Percentiles rank a stretch among this genome's conserved stretches.
Conservation (phyloP, 1,140 invertebrate species). For the Apis cerana region DNA sequence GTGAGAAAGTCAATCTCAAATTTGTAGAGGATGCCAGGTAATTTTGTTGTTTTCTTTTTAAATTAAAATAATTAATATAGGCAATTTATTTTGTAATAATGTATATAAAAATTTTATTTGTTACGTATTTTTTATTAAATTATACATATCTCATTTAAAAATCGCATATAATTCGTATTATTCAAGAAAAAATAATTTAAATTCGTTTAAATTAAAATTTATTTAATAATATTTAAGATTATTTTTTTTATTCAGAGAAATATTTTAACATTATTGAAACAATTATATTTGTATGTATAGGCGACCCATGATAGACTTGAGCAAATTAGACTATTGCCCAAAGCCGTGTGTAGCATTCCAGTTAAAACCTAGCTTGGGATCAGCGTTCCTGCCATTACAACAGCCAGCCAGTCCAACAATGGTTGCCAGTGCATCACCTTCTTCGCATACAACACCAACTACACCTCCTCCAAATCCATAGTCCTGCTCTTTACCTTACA, state of each 20-base stretch:
- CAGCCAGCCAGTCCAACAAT: conserved; percentile 80
- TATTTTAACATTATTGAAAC: conserved; percentile 20
- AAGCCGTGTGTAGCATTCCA: conserved; percentile 88
- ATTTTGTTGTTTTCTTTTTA: conserved; percentile 22
- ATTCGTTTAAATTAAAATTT: not conserved
- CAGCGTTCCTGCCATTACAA: conserved; percentile 90
- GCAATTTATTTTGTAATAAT: not conserved
- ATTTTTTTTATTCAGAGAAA: not conserved
- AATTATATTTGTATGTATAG: conserved; percentile 63
- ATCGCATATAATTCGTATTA: not conserved
- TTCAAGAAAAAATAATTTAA: not conserved
- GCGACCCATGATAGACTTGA: conserved; percentile 81
- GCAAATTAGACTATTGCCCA: conserved; percentile 79
- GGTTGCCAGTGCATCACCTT: conserved; percentile 71
- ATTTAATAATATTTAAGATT: not conserved
- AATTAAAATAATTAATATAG: not conserved
- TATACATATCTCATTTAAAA: not conserved
- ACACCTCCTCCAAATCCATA: conserved; percentile 82
- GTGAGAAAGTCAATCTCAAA: conserved; percentile 90
- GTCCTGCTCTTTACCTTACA: conserved; percentile 72
- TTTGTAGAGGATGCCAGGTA: conserved; percentile 85
- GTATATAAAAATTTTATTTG: not conserved
- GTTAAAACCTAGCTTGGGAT: conserved; percentile 89
- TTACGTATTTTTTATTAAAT: not conserved
- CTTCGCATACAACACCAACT: conserved; percentile 77